Percentiles rank a stretch among this genome's conserved stretches.
These are phyloP conservation scores for Streptopelia turtur DNA, from an alignment of 2,797 vertebrate genomes.

Conservation along the genomic window DNA sequence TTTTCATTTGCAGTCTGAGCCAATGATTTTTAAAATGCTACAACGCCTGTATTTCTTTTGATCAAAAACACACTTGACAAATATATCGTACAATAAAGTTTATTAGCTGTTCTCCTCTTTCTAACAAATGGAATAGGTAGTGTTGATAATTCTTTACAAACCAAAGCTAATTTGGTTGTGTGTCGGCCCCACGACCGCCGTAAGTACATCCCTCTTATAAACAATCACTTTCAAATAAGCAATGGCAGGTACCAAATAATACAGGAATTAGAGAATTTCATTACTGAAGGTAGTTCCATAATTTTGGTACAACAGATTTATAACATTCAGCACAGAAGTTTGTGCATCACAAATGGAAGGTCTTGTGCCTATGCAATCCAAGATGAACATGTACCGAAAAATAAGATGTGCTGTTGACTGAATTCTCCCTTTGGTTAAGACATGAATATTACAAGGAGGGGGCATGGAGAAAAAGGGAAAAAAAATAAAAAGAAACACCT, in stretches of 20 bases:
- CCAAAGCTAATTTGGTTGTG: conserved; percentile 77
- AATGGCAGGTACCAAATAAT: conserved; percentile 70
- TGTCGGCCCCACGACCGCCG: conserved; percentile 70
- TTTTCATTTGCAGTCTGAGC: background rate
- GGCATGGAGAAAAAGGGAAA: background rate
- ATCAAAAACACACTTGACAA: conserved; percentile 79
- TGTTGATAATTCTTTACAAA: conserved; percentile 82
- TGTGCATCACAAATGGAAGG: conserved; percentile 60
- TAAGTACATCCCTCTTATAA: conserved; percentile 76
- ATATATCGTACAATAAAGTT: conserved; percentile 83
- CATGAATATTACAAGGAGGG: conserved; percentile 74
- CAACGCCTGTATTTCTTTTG: background rate
- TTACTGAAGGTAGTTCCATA: conserved; percentile 40
- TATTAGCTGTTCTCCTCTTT: conserved; percentile 89
- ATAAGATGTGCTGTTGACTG: background rate
- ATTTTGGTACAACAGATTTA: conserved; percentile 37
- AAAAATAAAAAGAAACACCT: conserved; percentile 8
- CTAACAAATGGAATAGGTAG: conserved; percentile 87
- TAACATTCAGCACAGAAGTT: conserved; percentile 55
- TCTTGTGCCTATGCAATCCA: conserved; percentile 52
- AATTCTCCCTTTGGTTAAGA: conserved; percentile 74
- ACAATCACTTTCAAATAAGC: conserved; percentile 73
- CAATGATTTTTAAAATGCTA: background rate
- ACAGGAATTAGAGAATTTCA: conserved; percentile 36
- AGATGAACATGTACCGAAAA: conserved; percentile 58